phyloP scores from a whole-genome alignment of 2,797 vertebrate genomes.

The Pangasius krempfi region DNA sequence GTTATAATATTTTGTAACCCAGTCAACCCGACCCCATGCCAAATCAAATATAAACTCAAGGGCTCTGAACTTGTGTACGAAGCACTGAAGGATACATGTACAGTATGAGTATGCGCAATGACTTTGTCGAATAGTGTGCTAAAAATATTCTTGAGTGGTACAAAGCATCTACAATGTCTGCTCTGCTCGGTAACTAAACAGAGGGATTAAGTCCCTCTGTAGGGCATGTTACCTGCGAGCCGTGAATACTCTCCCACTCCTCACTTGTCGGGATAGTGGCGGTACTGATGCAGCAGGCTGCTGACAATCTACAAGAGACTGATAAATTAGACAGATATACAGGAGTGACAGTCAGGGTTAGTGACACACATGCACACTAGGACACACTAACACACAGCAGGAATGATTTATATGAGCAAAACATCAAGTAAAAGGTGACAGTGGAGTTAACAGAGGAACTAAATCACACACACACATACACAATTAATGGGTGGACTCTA shows the following conservation, averaged over 20 bases:
- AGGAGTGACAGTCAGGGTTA: constrained; percentile 88
- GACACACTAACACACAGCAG: constrained; percentile 52
- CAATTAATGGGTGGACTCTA: background rate
- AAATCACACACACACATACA: background rate
- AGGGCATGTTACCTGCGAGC: constrained; percentile 85
- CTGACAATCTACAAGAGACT: constrained; percentile 99
- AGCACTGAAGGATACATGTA: background rate
- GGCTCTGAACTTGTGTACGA: background rate
- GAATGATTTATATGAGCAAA: constrained; percentile 8
- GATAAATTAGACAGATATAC: constrained; percentile 99
- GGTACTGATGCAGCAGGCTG: constrained; percentile 98
- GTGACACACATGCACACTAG: constrained; percentile 60
- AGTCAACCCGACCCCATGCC: background rate
- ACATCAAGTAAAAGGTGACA: background rate
- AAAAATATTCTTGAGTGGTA: background rate
- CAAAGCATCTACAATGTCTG: background rate
- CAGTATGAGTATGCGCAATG: background rate
- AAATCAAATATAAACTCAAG: constrained; percentile 6
- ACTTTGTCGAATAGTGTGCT: background rate
- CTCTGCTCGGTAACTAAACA: background rate
- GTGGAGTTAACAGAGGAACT: background rate
- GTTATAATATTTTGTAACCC: background rate
- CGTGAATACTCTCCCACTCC: constrained; percentile 83
- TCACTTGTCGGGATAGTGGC: constrained; percentile 94
- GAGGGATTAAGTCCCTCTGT: constrained; percentile 8